Evolutionary conservation across 1,140 invertebrate species (phyloP).

Genomic region (Eubasilissa regina): DNA sequence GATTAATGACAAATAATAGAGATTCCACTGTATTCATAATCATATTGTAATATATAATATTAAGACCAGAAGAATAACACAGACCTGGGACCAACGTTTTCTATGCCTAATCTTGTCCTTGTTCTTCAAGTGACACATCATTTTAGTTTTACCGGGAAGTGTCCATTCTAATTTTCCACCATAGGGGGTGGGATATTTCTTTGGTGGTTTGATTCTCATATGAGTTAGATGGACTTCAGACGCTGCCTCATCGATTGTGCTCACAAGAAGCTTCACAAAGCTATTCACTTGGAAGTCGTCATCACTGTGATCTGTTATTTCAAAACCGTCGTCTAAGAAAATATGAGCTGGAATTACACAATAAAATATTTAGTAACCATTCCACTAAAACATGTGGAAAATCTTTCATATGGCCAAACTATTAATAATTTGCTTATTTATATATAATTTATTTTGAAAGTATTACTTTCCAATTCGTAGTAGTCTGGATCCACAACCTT

Average conservation of each 20-base stretch:
- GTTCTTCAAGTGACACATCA: conserved; percentile 98
- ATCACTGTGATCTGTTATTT: conserved; percentile 94
- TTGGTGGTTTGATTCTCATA: conserved; percentile 91
- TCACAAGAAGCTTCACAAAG: conserved; percentile 95
- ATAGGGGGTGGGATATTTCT: conserved; percentile 95
- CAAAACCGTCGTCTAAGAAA: conserved; percentile 99
- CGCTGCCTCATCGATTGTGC: conserved; percentile 95
- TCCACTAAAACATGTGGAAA: no score
- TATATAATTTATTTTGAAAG: not conserved
- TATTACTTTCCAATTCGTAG: conserved; percentile 97
- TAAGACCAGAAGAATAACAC: not conserved
- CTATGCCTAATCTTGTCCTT: conserved; percentile 97
- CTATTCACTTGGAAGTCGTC: conserved; percentile 95
- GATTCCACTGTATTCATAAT: no score
- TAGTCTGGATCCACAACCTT: conserved; percentile 96
- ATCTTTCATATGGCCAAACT: no score
- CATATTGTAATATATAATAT: no score
- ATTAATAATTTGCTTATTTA: no score
- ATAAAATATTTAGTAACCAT: no score
- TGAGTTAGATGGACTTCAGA: conserved; percentile 95
- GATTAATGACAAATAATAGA: no score
- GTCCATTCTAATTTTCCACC: conserved; percentile 96
- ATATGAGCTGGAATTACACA: conserved; percentile 88
- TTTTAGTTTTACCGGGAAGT: conserved; percentile 97
- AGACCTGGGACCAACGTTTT: conserved; percentile 92